phyloP scores from a whole-genome alignment of 2,113 vertebrate species.

The Alouatta palliata region DNA sequence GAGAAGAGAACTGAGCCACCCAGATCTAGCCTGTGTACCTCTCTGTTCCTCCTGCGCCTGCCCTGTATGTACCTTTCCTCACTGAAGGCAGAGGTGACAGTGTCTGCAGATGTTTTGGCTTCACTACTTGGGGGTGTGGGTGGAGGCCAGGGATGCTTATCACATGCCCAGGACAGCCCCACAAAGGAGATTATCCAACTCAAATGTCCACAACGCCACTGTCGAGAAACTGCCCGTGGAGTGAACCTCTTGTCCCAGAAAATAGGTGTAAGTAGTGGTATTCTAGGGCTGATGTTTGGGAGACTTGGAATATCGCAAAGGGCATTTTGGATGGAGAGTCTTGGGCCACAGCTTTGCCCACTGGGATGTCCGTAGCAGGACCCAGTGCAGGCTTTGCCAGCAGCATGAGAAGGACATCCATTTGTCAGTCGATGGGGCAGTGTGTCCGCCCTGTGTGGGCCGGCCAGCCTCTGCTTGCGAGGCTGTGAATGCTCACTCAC shows the following conservation, averaged over 20 bases:
- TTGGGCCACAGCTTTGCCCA: background rate
- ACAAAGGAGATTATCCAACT: background rate
- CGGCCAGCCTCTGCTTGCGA: background rate
- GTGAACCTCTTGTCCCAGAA: background rate
- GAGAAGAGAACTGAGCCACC: background rate
- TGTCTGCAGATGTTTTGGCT: background rate
- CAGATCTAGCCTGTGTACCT: background rate
- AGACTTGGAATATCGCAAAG: background rate
- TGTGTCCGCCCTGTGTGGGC: background rate
- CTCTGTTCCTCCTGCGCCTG: background rate
- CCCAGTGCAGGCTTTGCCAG: background rate
- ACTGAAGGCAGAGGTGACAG: background rate
- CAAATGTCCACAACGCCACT: fast-evolving
- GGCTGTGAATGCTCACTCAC: background rate
- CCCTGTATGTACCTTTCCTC: fast-evolving
- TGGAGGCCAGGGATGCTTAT: background rate
- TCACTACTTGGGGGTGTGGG: background rate
- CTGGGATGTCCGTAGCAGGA: background rate
- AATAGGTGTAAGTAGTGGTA: background rate
- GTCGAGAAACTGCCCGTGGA: background rate
- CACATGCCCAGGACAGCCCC: fast-evolving
- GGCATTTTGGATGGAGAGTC: background rate
- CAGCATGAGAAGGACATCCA: background rate
- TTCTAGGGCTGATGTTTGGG: background rate
- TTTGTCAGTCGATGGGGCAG: too few relatives aligned